Percentiles rank a stretch among this genome's conserved stretches.
These are phyloP conservation scores for Pantala flavescens DNA, from an alignment of 1,140 invertebrate species.

Conservation along the genomic window DNA sequence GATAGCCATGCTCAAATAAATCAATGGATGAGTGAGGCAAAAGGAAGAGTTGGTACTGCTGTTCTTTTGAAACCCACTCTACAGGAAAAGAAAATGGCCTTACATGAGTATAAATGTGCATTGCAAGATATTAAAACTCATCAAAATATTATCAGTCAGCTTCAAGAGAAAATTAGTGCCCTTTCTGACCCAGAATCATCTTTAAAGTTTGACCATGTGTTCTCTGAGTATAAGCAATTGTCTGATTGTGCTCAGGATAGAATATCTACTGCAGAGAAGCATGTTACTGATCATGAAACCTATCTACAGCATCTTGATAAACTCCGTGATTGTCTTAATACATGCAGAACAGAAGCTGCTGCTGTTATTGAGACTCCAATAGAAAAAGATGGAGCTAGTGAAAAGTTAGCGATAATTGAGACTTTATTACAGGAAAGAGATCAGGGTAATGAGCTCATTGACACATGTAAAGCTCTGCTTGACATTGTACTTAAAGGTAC, in stretches of 20 bases:
- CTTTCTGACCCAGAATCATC: constrained; percentile 64
- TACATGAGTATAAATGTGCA: constrained; percentile 62
- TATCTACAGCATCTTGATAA: constrained; percentile 67
- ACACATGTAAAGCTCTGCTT: constrained; percentile 58
- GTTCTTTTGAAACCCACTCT: constrained; percentile 61
- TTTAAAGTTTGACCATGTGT: constrained; percentile 53
- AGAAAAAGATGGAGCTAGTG: constrained; percentile 62
- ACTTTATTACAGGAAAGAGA: constrained; percentile 59
- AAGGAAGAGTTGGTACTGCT: constrained; percentile 50
- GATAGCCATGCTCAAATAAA: constrained; percentile 71
- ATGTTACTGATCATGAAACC: constrained; percentile 69
- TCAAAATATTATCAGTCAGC: constrained; percentile 61
- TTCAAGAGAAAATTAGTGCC: constrained; percentile 61
- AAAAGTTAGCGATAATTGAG: constrained; percentile 59
- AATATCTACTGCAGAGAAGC: constrained; percentile 53
- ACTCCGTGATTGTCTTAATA: constrained; percentile 59
- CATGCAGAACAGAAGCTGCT: constrained; percentile 56
- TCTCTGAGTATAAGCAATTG: constrained; percentile 56
- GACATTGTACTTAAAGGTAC: constrained; percentile 67
- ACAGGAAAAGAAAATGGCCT: constrained; percentile 72
- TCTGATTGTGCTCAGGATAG: constrained; percentile 54
- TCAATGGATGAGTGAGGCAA: constrained; percentile 66
- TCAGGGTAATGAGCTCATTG: constrained; percentile 61
- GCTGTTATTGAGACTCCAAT: constrained; percentile 51
- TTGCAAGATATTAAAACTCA: constrained; percentile 74